Base-by-base conservation (phyloP, 2,888 invertebrate genomes). In the Allygus modestus region DNA sequence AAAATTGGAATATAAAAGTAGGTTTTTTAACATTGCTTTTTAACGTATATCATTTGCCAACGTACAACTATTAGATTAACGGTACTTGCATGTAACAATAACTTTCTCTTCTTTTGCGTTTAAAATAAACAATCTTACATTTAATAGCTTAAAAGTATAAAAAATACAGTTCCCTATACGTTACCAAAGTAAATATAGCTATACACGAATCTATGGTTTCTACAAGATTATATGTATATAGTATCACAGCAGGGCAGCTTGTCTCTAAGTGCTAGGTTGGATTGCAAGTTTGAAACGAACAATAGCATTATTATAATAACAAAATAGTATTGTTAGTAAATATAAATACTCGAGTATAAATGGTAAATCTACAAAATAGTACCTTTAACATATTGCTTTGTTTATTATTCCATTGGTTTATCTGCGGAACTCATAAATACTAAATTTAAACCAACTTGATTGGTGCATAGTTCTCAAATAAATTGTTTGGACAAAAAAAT, bases 101-200 rank as follows among this genome's bases (percentile, higher is more conserved):
- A 65, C 31, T 1, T 65, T 15, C 17, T 65, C 65, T 28, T 65
- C 65, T 65, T 31, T 28, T 31, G 9, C 31, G 31, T 31, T 54
- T 17, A 65, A 65, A 65, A 65, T 65, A 65, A 65, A 65, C 65
- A 28, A 65, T 65, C 31, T 65, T 65, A 65, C 65, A 65, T 65
- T 65, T 28, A 65, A 65, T 65, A 73, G 41, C 73, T 73, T 46
- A 2, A 77, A 77, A 77, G 51, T 77, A 77, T 77, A 77, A 77
- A 77, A 77, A 77, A 46, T 46, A 77, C 37, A 77, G 41, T 51
- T 77, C 17, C 37, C 77, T 77, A 77, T 77, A 17, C 28, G 26
- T 77, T 77, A 77, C 28, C 28, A 77, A 75, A 77, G 77, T 77
- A 77, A 77, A 77, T 75, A 75, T 51, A 77, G 77, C 77, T 77